phyloP scores from a whole-genome alignment of 2,888 invertebrate genomes.

The Limenitis camilla region DNA sequence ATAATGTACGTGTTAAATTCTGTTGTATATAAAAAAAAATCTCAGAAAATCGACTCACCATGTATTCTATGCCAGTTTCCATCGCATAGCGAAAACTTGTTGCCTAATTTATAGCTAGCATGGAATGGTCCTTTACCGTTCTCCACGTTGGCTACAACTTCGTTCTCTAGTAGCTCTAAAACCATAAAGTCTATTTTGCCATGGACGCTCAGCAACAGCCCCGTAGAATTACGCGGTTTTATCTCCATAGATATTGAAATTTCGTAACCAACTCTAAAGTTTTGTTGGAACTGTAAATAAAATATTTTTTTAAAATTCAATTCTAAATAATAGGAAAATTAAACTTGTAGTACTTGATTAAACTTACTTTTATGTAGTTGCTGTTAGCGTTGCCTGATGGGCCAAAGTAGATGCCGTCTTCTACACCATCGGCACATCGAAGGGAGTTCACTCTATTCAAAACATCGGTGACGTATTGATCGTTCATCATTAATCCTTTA shows the following conservation, averaged over 20 bases:
- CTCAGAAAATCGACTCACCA: slow-evolving; percentile 57
- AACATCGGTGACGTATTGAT: slow-evolving; percentile 77
- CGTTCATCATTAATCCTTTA: slow-evolving; percentile 82
- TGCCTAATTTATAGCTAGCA: slow-evolving; percentile 80
- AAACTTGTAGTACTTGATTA: not conserved
- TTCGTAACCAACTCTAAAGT: slow-evolving; percentile 85
- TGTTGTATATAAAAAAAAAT: not conserved
- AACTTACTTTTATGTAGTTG: slow-evolving; percentile 79
- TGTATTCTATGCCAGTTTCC: slow-evolving; percentile 95
- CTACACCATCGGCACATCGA: slow-evolving; percentile 83
- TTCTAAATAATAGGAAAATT: no score
- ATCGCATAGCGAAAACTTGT: slow-evolving; percentile 87
- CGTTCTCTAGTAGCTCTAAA: slow-evolving; percentile 90
- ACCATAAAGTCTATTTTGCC: slow-evolving; percentile 88
- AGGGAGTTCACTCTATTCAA: slow-evolving; percentile 76
- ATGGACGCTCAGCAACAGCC: slow-evolving; percentile 89
- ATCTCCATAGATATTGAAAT: slow-evolving; percentile 89
- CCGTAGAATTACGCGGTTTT: slow-evolving; percentile 87
- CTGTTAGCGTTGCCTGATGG: slow-evolving; percentile 71
- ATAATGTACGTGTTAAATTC: not conserved
- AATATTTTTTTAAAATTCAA: no score
- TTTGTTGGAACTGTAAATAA: slow-evolving; percentile 71
- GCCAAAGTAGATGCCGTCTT: slow-evolving; percentile 92
- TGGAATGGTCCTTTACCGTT: slow-evolving; percentile 87
- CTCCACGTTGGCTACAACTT: slow-evolving; percentile 87